Evolutionary conservation across 2,797 vertebrate species (phyloP).

Genomic region (Mus caroli): DNA sequence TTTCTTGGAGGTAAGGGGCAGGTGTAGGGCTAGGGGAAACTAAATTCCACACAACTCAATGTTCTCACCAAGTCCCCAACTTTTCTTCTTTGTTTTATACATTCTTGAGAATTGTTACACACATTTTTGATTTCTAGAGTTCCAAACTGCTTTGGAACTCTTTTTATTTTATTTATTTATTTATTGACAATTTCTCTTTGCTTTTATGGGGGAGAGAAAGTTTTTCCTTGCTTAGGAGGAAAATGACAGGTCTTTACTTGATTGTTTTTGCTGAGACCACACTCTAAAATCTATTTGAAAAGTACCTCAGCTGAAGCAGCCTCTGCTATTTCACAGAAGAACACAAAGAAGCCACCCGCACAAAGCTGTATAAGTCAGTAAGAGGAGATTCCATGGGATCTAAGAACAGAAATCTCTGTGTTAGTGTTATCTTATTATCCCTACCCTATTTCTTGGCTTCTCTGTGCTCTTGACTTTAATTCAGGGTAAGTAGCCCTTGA

Average conservation of each 20-base stretch:
- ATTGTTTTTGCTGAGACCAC: not conserved
- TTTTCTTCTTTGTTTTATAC: not conserved
- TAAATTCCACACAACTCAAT: not conserved
- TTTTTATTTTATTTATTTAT: not conserved
- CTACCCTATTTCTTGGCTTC: not conserved
- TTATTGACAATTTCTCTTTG: conserved; percentile 20
- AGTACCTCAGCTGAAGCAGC: not conserved
- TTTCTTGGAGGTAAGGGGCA: not conserved
- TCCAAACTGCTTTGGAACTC: not conserved
- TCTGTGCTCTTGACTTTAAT: not conserved
- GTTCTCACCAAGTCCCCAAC: not conserved
- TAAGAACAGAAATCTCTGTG: not conserved
- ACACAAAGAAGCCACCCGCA: not conserved
- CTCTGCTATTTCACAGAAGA: conserved; percentile 8
- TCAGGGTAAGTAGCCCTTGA: not conserved
- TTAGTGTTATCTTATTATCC: not conserved
- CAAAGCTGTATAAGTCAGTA: not conserved
- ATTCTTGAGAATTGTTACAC: not conserved
- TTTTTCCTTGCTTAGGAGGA: not conserved
- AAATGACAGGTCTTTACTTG: not conserved
- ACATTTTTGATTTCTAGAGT: conserved; percentile 34
- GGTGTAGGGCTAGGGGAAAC: not conserved
- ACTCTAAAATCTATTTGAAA: not conserved
- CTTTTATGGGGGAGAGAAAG: not conserved
- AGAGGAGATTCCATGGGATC: not conserved